These are phyloP conservation scores for Sisyra nigra DNA, from an alignment of 2,888 invertebrate genomes.

Conservation along the genomic window DNA sequence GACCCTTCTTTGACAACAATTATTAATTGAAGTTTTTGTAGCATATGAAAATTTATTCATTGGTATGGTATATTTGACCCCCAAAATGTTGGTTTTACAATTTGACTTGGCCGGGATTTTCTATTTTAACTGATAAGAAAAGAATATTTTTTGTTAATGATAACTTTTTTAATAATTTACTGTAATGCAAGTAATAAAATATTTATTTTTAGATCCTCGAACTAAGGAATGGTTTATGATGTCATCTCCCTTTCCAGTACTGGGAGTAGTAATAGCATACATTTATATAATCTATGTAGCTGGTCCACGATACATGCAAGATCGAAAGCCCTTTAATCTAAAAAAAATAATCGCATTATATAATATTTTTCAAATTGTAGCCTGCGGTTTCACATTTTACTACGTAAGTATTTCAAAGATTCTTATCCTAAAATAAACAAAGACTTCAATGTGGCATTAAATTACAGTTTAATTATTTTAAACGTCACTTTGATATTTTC, in stretches of 20 bases:
- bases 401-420: constrained; percentile 36
- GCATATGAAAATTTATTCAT: no score
- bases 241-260: constrained; percentile 29
- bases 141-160: no score
- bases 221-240: constrained; percentile 35
- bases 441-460: no score
- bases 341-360: constrained; percentile 52
- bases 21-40: no score
- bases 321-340: constrained; percentile 47
- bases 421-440: no score
- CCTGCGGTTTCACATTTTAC: constrained; percentile 48
- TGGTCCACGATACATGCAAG: constrained; percentile 49
- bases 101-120: no score
- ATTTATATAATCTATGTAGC: constrained; percentile 30
- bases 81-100: no score
- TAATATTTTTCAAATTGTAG: constrained; percentile 63
- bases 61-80: no score
- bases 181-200: neutral
- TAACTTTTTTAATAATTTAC: neutral
- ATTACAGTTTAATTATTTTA: no score
- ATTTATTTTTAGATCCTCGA: constrained; percentile 23
- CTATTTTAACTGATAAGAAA: no score
- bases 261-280: constrained; percentile 30
- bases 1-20: no score
- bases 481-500: no score